Conservation (phyloP, 1,140 invertebrate species). For the Drosophila bocqueti region DNA sequence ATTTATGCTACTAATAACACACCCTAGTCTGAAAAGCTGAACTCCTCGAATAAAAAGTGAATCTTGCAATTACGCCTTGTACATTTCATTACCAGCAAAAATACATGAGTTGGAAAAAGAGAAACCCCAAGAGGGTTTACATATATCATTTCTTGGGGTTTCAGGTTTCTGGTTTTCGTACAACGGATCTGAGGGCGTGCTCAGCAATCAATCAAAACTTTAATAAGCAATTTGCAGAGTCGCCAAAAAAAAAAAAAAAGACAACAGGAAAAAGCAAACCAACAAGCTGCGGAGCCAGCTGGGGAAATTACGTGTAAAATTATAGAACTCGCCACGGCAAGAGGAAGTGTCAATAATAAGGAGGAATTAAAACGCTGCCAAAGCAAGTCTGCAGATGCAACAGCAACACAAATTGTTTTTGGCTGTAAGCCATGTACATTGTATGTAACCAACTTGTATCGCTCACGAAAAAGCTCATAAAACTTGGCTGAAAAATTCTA, state of each 20-base stretch:
- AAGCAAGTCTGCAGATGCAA: slow-evolving; percentile 39
- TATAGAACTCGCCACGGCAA: slow-evolving; percentile 27
- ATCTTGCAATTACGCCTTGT: slow-evolving; percentile 35
- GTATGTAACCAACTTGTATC: slow-evolving; percentile 24
- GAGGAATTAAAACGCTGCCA: slow-evolving; percentile 27
- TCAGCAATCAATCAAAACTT: slow-evolving; percentile 50
- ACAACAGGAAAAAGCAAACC: slow-evolving; percentile 10
- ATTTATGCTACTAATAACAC: not conserved
- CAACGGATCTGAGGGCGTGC: slow-evolving; percentile 46
- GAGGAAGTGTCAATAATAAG: slow-evolving; percentile 41
- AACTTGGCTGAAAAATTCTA: slow-evolving; percentile 46
- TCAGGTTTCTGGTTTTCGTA: slow-evolving; percentile 36
- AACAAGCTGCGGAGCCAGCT: slow-evolving; percentile 12
- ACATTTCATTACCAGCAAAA: slow-evolving; percentile 26
- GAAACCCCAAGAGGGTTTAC: slow-evolving; percentile 31
- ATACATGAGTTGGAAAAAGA: slow-evolving; percentile 25
- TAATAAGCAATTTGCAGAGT: slow-evolving; percentile 52
- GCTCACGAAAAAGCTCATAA: slow-evolving; percentile 40
- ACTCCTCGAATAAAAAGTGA: slow-evolving; percentile 26
- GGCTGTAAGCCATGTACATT: slow-evolving; percentile 30
- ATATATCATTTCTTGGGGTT: slow-evolving; percentile 29
- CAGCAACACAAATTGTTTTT: slow-evolving; percentile 35
- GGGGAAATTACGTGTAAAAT: slow-evolving; percentile 51
- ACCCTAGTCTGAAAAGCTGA: slow-evolving; percentile 2
- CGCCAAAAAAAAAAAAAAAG: slow-evolving; percentile 10